A percentile compares a stretch with the other conserved stretches of the same genome.
phyloP scores from a whole-genome alignment of 2,888 invertebrate genomes.

The Tuberolachnus salignus region DNA sequence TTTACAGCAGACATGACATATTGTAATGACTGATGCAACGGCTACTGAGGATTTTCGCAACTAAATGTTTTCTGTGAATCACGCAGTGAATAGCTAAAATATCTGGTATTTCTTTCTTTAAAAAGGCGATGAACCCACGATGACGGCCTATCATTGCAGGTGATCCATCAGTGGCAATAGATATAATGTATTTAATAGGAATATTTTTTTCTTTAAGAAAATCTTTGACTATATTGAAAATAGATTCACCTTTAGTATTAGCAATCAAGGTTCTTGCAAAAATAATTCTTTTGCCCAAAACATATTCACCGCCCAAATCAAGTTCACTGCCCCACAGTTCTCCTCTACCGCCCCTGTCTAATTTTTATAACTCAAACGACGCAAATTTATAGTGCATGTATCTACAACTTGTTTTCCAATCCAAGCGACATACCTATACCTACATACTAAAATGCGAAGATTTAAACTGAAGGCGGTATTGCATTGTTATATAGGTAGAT shows the following conservation, averaged over 20 bases:
- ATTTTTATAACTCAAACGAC: no score
- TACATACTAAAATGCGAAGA: no score
- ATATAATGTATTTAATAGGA: conserved; percentile 27
- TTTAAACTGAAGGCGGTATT: no score
- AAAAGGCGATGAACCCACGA: conserved; percentile 48
- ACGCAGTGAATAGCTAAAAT: conserved; percentile 57
- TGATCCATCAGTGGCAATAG: conserved; percentile 54
- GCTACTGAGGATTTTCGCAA: conserved; percentile 58
- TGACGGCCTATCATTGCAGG: conserved; percentile 53
- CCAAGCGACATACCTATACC: no score
- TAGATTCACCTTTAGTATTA: conserved; percentile 58
- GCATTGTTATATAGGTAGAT: no score
- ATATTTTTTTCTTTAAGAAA: conserved; percentile 31
- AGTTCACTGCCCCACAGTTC: no score
- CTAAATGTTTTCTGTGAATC: conserved; percentile 48
- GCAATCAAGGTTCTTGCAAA: conserved; percentile 59
- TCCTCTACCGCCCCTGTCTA: no score
- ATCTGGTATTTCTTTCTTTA: conserved; percentile 33
- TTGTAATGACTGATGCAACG: conserved; percentile 57
- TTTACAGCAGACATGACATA: conserved; percentile 58
- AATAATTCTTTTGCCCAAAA: conserved; percentile 60
- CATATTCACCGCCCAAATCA: no score
- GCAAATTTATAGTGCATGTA: no score
- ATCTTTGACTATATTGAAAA: conserved; percentile 56
- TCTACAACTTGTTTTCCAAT: no score